phyloP scores from a whole-genome alignment of 2,888 invertebrate species.

The Odontomyia ornata region DNA sequence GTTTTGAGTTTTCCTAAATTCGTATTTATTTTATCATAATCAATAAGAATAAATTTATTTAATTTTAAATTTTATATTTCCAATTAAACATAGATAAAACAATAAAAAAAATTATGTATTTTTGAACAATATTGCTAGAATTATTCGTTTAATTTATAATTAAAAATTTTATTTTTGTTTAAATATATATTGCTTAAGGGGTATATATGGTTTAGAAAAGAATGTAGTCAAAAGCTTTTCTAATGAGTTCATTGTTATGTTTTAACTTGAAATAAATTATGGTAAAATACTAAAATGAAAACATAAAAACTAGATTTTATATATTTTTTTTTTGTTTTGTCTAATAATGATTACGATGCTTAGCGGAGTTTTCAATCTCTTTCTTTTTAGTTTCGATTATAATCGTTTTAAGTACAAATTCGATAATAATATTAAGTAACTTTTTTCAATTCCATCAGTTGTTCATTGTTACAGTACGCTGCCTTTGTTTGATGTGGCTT shows the following conservation, averaged over 20 bases:
- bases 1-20: background rate
- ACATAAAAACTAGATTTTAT: constrained; percentile 19
- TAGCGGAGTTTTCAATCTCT: background rate
- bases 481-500: background rate
- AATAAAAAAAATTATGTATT: no score
- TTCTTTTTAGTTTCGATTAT: background rate
- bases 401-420: constrained; percentile 41
- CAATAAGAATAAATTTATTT: no score
- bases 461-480: background rate
- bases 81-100: background rate
- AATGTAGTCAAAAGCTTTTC: background rate
- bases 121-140: background rate
- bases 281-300: background rate
- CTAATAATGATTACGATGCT: background rate
- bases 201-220: background rate
- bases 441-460: constrained; percentile 34
- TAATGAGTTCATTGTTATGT: constrained; percentile 1
- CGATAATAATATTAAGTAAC: constrained; percentile 13
- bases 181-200: constrained; percentile 28
- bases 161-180: constrained; percentile 1
- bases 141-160: background rate
- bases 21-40: background rate
- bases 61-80: no score
- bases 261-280: constrained; percentile 13
- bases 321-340: background rate